Evolutionary conservation across 1,140 invertebrate genomes (phyloP).

Genomic region (Leptonema lineaticorne): DNA sequence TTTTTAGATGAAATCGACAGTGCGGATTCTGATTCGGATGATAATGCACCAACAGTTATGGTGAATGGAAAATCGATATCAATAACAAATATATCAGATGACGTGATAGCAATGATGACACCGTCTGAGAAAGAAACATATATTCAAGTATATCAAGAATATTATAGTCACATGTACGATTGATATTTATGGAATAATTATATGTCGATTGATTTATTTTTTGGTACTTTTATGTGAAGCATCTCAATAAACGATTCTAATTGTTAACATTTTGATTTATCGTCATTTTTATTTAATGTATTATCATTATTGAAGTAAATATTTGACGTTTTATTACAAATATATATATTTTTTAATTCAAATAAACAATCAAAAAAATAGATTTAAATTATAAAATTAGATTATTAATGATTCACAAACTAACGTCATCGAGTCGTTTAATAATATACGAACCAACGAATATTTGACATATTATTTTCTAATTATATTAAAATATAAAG

Average conservation of each 20-base stretch:
- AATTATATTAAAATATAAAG: too few species aligned
- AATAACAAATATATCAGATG: constrained; percentile 68
- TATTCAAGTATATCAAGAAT: constrained; percentile 91
- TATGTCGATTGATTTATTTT: neutral
- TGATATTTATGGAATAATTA: constrained; percentile 34
- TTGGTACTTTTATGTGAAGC: neutral
- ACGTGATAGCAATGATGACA: constrained; percentile 88
- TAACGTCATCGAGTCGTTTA: too few species aligned
- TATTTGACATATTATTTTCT: too few species aligned
- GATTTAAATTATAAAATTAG: too few species aligned
- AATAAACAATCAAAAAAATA: too few species aligned
- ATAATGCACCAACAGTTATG: constrained; percentile 76
- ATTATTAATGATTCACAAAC: too few species aligned
- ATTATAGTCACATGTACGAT: constrained; percentile 81
- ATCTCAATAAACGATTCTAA: neutral
- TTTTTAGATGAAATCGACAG: constrained; percentile 69
- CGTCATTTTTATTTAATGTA: too few species aligned
- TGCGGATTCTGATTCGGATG: constrained; percentile 84
- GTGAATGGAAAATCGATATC: constrained; percentile 79
- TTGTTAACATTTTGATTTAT: too few species aligned
- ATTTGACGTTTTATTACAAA: too few species aligned
- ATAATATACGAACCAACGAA: too few species aligned
- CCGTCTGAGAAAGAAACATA: constrained; percentile 91
- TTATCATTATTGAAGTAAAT: too few species aligned
- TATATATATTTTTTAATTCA: too few species aligned